These are phyloP conservation scores for Cantharis rustica DNA, from an alignment of 2,888 invertebrate genomes.

Conservation along the genomic window DNA sequence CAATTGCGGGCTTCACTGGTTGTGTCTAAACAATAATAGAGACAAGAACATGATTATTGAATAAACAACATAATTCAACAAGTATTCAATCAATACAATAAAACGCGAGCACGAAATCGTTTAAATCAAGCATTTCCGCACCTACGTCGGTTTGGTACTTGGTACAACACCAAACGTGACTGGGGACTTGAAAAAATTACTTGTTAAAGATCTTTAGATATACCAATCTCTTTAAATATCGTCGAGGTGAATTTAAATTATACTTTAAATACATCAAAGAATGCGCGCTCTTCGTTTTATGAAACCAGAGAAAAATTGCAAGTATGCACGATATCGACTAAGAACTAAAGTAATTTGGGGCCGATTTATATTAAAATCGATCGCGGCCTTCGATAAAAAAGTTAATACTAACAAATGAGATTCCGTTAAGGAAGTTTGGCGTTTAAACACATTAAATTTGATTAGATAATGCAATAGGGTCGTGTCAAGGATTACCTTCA, in stretches of 20 bases:
- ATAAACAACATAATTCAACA: constrained; percentile 19
- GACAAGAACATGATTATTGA: constrained; percentile 11
- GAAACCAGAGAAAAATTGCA: constrained; percentile 10
- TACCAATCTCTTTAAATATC: background rate
- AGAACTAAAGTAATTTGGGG: constrained; percentile 28
- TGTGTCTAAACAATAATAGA: constrained; percentile 30
- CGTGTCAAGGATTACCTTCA: background rate
- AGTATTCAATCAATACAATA: constrained; percentile 24
- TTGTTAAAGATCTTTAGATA: constrained; percentile 1
- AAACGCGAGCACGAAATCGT: constrained; percentile 24
- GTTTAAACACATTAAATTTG: constrained; percentile 10
- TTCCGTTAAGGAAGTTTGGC: constrained; percentile 16
- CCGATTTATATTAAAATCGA: constrained; percentile 33
- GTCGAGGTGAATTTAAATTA: background rate
- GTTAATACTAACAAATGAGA: constrained; percentile 24
- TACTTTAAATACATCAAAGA: background rate
- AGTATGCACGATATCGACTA: constrained; percentile 34
- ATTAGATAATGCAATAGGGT: background rate
- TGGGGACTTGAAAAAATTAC: constrained; percentile 2
- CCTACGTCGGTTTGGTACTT: constrained; percentile 18
- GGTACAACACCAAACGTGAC: constrained; percentile 17
- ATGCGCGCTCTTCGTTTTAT: background rate
- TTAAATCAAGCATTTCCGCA: constrained; percentile 17
- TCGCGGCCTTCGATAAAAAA: constrained; percentile 32
- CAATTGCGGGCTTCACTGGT: constrained; percentile 57